These are phyloP conservation scores for Rhabditoides inermis DNA, from an alignment of 2,888 invertebrate genomes.

Conservation along the genomic window DNA sequence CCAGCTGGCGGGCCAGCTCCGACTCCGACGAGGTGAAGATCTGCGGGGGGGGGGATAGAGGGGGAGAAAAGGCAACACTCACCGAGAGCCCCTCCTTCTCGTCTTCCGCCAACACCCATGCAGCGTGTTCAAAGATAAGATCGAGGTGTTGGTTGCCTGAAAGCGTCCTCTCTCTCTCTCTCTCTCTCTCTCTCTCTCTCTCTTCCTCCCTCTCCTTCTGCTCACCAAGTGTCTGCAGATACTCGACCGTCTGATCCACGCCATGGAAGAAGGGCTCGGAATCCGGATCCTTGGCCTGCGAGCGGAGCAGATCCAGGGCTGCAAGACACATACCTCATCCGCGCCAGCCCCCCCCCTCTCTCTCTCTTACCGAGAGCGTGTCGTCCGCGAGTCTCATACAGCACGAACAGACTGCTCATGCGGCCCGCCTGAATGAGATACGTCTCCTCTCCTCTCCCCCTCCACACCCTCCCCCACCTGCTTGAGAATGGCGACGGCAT, in stretches of 20 bases:
- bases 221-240: slow-evolving; percentile 53
- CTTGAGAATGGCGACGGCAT: slow-evolving; percentile 79
- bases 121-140: slow-evolving; percentile 83
- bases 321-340: too few relatives aligned
- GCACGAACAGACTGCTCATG: slow-evolving; percentile 74
- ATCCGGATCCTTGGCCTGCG: slow-evolving; percentile 62
- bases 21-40: slow-evolving; percentile 72
- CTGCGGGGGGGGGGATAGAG: slow-evolving; percentile 35
- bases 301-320: slow-evolving; percentile 76
- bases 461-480: slow-evolving; percentile 61
- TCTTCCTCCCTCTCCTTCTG: neutral
- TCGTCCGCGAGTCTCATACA: slow-evolving; percentile 86
- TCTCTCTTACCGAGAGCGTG: slow-evolving; percentile 70
- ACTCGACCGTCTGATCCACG: slow-evolving; percentile 74
- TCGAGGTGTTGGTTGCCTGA: slow-evolving; percentile 72
- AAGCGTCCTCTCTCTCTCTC: slow-evolving; percentile 58
- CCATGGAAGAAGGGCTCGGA: slow-evolving; percentile 63
- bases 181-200: neutral
- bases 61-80: slow-evolving; percentile 2
- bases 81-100: slow-evolving; percentile 77
- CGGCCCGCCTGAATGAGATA: slow-evolving; percentile 14
- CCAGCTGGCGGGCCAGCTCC: slow-evolving; percentile 77
- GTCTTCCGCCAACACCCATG: slow-evolving; percentile 78
- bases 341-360: too few relatives aligned
- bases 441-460: slow-evolving; percentile 2